A percentile compares a stretch with the other conserved stretches of the same genome.
These are phyloP conservation scores for Folsomia manolachei DNA, from an alignment of 2,888 invertebrate species.

Conservation along the genomic window DNA sequence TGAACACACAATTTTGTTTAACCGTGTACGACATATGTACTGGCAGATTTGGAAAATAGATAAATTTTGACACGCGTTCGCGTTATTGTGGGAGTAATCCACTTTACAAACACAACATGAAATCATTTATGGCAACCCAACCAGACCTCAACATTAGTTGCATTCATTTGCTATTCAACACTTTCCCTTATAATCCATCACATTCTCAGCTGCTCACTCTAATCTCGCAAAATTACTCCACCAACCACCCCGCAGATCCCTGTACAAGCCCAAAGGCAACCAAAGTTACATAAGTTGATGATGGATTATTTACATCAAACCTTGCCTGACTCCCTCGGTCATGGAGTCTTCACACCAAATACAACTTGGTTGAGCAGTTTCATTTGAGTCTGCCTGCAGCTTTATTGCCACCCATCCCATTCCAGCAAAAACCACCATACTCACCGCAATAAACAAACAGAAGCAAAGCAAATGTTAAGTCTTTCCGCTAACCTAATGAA, in stretches of 20 bases:
- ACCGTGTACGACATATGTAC: too few relatives aligned
- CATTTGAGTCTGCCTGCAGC: background rate
- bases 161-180: constrained; percentile 10
- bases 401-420: background rate
- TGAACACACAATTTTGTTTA: too few relatives aligned
- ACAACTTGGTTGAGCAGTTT: too few relatives aligned
- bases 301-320: constrained; percentile 8
- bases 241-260: background rate
- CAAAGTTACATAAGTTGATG: too few relatives aligned
- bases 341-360: background rate
- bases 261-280: too few relatives aligned
- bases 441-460: too few relatives aligned
- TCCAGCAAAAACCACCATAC: background rate
- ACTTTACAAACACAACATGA: background rate
- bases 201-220: constrained; percentile 20
- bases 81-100: background rate
- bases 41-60: too few relatives aligned
- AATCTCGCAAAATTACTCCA: constrained; percentile 21
- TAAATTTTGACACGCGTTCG: background rate
- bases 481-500: background rate
- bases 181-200: constrained; percentile 24
- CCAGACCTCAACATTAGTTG: too few relatives aligned
- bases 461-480: background rate
- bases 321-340: background rate
- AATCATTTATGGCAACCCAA: constrained; percentile 7